A percentile compares a stretch with the other conserved stretches of the same genome.
Conservation (phyloP, 2,888 invertebrate genomes). For the Meiosimyza decipiens region DNA sequence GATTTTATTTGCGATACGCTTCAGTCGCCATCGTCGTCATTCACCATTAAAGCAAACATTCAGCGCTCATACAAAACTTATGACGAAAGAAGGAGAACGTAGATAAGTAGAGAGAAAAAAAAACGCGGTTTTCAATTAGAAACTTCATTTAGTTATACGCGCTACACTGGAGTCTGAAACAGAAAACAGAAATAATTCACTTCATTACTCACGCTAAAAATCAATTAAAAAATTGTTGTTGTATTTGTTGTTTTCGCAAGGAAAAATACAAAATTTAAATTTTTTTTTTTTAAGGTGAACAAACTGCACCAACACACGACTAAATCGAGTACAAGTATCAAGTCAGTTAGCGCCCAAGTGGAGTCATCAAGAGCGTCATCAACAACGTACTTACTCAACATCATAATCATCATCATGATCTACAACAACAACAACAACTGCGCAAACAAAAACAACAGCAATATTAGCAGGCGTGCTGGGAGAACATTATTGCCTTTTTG, state of each 20-base stretch:
- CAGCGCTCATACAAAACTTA: background rate
- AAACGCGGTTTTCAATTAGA: slow-evolving; percentile 16
- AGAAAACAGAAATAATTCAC: background rate
- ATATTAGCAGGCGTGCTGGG: background rate
- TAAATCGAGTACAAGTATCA: background rate
- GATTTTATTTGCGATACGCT: background rate
- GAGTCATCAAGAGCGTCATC: slow-evolving; percentile 3
- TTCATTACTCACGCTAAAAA: slow-evolving; percentile 26
- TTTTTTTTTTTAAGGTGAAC: slow-evolving; percentile 24
- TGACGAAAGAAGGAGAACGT: background rate
- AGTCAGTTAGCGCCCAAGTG: background rate
- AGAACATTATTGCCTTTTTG: slow-evolving; percentile 20
- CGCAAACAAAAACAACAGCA: slow-evolving; percentile 8
- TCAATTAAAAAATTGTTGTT: slow-evolving; percentile 24
- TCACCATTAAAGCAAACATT: slow-evolving; percentile 1
- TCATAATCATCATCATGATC: background rate
- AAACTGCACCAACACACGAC: slow-evolving; percentile 18
- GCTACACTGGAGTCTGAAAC: background rate
- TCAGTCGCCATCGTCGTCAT: background rate
- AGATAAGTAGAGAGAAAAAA: background rate
- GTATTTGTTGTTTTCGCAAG: background rate
- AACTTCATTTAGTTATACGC: background rate
- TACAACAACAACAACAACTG: background rate
- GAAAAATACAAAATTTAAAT: no score
- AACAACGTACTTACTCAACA: background rate